Evolutionary conservation across 2,888 invertebrate genomes (phyloP), one percentile per base, ranked within the genome.

Genomic region (Anticlea derivata): DNA sequence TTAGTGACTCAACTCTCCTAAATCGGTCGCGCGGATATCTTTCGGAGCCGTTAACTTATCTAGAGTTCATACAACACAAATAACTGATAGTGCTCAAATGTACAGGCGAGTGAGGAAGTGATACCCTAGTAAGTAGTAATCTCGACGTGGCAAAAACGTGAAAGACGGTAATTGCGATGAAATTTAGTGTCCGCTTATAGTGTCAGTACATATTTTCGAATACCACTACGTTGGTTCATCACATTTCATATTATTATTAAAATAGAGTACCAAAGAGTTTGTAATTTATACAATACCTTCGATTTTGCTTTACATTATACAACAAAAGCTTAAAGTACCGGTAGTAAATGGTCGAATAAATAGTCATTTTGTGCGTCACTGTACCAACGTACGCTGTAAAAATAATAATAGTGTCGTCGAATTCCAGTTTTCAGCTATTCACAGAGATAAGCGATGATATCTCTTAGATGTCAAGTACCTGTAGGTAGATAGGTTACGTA

Each of bases 31-130:
- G 29, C 24, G 27, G 33, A 40, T 60, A 54, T 56, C 51, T 40
- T 45, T 35, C 54, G 47, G 40, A 34, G 55, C 40, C 50, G 49
- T 47, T 55, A 53, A 45, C 48, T 58, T 77, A 80, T 83, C 83
- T 61, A 55, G 68, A 69, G 83, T 82, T 85, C 82, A 83, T 72
- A 70, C 76, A 75, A 79, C 73, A 81, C 83, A 84, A 80, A 86
- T 83, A 86, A 78, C 79, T 78, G 86, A 86, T 86, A 86, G 78
- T 65, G 57, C 45, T 12, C 47, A 45, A 45, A 56, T n/a, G 43
- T 43, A 61, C 54, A 37, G 68, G 66, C 75, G 70, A 54, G 52
- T 35, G 56, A 53, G 40, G 45, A 33, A 49, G 45, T 45, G 31
- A 7, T 11, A 34, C 7, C 7, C 1, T 23, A 1, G 5, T 23